Conservation (phyloP, 1,140 invertebrate species). For the Zaprionus inermis region DNA sequence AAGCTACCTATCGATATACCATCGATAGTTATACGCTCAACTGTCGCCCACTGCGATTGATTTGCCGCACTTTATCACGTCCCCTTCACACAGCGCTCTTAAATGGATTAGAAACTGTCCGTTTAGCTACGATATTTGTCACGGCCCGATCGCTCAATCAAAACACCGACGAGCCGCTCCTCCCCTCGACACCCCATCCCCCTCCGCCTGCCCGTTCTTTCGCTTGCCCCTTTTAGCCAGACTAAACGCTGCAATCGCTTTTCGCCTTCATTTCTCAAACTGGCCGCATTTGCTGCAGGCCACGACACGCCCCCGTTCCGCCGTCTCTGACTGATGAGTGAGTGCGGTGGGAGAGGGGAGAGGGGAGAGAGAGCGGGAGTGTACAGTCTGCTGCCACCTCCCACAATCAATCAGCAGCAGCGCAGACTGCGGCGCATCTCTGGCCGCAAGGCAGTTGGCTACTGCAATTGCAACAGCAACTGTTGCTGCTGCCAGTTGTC, state of each 20-base stretch:
- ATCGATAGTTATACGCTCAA: neutral
- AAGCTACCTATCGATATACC: neutral
- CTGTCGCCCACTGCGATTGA: conserved; percentile 15
- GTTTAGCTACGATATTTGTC: conserved; percentile 53
- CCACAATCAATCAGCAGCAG: conserved; percentile 45
- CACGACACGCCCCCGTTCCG: conserved; percentile 16
- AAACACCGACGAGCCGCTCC: conserved; percentile 13
- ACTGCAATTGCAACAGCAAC: conserved; percentile 46
- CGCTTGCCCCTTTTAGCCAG: no score
- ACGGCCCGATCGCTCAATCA: conserved; percentile 50
- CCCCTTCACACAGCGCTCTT: neutral
- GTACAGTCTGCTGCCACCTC: conserved; percentile 19
- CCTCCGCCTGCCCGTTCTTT: neutral
- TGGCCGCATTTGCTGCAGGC: conserved; percentile 32
- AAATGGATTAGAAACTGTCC: conserved; percentile 38
- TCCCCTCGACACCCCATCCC: neutral
- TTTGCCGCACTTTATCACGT: conserved; percentile 24
- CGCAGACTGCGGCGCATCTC: conserved; percentile 51
- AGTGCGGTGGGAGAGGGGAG: no score
- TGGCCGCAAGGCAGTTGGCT: conserved; percentile 57
- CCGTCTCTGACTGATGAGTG: conserved; percentile 12
- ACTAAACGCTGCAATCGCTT: conserved; percentile 22
- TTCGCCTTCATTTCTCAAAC: conserved; percentile 34
- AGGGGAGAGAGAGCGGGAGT: neutral
- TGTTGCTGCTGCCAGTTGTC: conserved; percentile 38